A percentile compares a stretch with the other conserved stretches of the same genome.
phyloP scores from a whole-genome alignment of 2,888 invertebrate genomes.

The Caenorhabditis zanzibari region DNA sequence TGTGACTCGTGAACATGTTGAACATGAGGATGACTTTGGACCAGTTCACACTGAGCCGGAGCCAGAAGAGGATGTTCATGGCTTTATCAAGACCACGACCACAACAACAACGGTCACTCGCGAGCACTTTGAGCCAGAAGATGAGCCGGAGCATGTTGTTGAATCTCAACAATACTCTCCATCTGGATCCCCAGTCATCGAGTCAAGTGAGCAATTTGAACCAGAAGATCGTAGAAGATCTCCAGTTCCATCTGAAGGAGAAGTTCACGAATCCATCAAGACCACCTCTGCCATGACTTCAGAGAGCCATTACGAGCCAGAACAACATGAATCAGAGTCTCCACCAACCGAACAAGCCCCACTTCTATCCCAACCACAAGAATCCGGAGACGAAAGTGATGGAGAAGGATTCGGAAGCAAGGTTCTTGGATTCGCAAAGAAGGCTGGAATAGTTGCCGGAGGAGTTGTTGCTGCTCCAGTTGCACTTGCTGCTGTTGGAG shows the following conservation, averaged over 20 bases:
- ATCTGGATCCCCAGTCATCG: constrained; percentile 21
- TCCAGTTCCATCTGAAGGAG: constrained; percentile 28
- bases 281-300: constrained; percentile 21
- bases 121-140: constrained; percentile 26
- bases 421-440: constrained; percentile 69
- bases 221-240: constrained; percentile 14
- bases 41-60: too few species aligned
- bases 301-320: constrained; percentile 13
- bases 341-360: too few species aligned
- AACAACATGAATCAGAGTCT: too few species aligned
- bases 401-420: constrained; percentile 61
- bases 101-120: constrained; percentile 50
- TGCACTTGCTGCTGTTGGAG: constrained; percentile 74
- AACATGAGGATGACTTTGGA: constrained; percentile 19
- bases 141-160: background rate
- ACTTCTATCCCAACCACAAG: too few species aligned
- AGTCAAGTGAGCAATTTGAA: constrained; percentile 16
- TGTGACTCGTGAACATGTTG: constrained; percentile 12
- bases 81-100: constrained; percentile 22
- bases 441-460: constrained; percentile 74
- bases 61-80: constrained; percentile 26
- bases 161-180: constrained; percentile 12
- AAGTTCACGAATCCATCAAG: constrained; percentile 1
- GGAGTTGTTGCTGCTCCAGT: constrained; percentile 75
- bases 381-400: constrained; percentile 35